Percentiles rank a stretch among this genome's conserved stretches.
Conservation (phyloP, 2,113 vertebrate species). For the Scytalopus superciliaris region DNA sequence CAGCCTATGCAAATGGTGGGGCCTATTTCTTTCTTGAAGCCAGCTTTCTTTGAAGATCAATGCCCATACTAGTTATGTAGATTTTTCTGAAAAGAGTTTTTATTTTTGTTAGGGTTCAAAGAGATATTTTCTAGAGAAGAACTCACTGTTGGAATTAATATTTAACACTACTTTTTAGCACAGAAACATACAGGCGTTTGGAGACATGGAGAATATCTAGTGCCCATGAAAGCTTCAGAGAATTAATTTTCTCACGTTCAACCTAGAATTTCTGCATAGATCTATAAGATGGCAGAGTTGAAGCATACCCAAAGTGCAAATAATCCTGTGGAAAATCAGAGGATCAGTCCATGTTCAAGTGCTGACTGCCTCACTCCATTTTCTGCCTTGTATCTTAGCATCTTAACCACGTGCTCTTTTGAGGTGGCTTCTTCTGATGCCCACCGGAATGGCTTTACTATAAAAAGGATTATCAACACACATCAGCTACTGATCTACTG, state of each 20-base stretch:
- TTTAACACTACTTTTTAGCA: not conserved
- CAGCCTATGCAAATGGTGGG: not conserved
- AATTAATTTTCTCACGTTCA: not conserved
- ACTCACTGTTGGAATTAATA: not conserved
- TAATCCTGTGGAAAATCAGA: not conserved
- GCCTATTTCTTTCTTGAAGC: not conserved
- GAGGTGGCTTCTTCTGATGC: not conserved
- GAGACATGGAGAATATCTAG: not conserved
- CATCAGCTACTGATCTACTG: not conserved
- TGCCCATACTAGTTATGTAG: accelerated
- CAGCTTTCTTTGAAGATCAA: not conserved
- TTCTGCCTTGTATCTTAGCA: not conserved
- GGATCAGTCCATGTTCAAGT: accelerated
- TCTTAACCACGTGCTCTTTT: not conserved
- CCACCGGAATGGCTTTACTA: not conserved
- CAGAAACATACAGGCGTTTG: not conserved
- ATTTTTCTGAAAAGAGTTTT: not conserved
- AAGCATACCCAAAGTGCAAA: not conserved
- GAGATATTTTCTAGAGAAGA: not conserved
- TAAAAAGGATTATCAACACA: not conserved
- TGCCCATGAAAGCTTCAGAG: not conserved
- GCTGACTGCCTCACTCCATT: not conserved
- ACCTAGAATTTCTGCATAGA: not conserved
- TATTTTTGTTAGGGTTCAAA: not conserved
- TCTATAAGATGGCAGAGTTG: not conserved